Evolutionary conservation across 2,888 invertebrate genomes (phyloP).

Genomic region (Drosophila subsilvestris): DNA sequence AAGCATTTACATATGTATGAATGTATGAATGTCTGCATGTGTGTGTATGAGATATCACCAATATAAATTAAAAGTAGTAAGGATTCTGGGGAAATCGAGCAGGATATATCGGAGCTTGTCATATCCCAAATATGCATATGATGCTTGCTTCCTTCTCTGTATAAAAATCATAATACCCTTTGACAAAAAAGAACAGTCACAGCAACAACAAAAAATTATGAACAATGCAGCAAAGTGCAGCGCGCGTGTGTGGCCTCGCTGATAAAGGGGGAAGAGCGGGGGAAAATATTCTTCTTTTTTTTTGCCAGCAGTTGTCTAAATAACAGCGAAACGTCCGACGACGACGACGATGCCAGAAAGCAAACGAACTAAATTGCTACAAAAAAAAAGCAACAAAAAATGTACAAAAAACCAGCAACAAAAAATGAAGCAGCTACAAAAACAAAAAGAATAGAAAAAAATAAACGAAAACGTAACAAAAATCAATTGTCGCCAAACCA

Average conservation of each 20-base stretch:
- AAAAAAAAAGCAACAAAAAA: constrained; percentile 51
- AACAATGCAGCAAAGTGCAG: constrained; percentile 62
- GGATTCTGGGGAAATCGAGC: too few relatives aligned
- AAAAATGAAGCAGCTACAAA: constrained; percentile 43
- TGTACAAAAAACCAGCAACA: constrained; percentile 59
- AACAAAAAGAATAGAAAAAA: constrained; percentile 76
- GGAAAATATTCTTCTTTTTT: constrained; percentile 62
- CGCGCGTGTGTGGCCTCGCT: constrained; percentile 75
- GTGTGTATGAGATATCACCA: too few relatives aligned
- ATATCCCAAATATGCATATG: neutral
- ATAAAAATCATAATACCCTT: constrained; percentile 12
- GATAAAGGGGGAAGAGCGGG: constrained; percentile 9
- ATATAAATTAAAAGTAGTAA: too few relatives aligned
- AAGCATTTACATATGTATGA: too few relatives aligned
- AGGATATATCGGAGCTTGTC: too few relatives aligned
- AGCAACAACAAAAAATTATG: constrained; percentile 54
- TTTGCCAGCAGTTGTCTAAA: constrained; percentile 79
- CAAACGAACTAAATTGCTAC: constrained; percentile 80
- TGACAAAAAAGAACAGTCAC: constrained; percentile 21
- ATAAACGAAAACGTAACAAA: constrained; percentile 80
- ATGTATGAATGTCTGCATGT: too few relatives aligned
- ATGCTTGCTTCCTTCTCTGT: neutral
- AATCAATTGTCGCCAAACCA: constrained; percentile 79
- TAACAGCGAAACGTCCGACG: constrained; percentile 60
- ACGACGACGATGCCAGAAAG: constrained; percentile 66